phyloP scores from a whole-genome alignment of 1,140 invertebrate species.

The Steinernema khuongi region DNA sequence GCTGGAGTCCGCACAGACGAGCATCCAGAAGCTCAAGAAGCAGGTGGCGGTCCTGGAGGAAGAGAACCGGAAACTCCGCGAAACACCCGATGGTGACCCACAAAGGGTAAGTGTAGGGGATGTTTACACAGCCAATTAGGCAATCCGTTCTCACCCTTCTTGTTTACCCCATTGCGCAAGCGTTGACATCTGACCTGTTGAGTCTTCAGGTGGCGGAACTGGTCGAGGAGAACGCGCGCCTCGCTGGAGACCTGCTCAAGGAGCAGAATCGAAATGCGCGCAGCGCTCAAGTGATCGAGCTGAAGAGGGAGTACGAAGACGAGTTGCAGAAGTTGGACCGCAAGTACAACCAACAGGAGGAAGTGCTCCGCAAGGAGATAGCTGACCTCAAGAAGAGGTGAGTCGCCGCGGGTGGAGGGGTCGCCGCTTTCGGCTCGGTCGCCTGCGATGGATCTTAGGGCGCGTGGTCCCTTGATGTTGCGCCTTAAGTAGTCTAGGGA shows the following conservation, averaged over 20 bases:
- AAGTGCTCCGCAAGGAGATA: not conserved
- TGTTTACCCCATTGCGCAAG: slow-evolving; percentile 12
- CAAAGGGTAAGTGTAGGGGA: slow-evolving; percentile 15
- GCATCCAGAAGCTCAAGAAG: not conserved
- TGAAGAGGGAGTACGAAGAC: not conserved
- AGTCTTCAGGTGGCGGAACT: slow-evolving; percentile 13
- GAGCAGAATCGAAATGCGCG: not conserved
- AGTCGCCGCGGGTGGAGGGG: not conserved
- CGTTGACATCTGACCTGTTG: slow-evolving; percentile 5
- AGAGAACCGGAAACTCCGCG: not conserved
- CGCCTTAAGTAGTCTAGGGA: too few relatives aligned
- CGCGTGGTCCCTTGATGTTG: too few relatives aligned
- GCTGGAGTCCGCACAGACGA: not conserved
- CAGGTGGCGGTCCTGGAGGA: not conserved
- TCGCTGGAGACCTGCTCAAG: slow-evolving; percentile 32
- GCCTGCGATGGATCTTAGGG: too few relatives aligned
- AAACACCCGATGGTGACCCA: not conserved
- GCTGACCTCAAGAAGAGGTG: not conserved
- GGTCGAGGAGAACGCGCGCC: slow-evolving; percentile 31
- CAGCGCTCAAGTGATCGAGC: slow-evolving; percentile 1
- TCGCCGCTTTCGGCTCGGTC: too few relatives aligned
- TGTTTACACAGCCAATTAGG: slow-evolving; percentile 13
- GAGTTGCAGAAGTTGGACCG: not conserved
- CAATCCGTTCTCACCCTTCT: slow-evolving; percentile 4
- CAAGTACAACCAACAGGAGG: not conserved